Conservation (phyloP, 2,888 invertebrate species). For the Cheilosia vernalis region DNA sequence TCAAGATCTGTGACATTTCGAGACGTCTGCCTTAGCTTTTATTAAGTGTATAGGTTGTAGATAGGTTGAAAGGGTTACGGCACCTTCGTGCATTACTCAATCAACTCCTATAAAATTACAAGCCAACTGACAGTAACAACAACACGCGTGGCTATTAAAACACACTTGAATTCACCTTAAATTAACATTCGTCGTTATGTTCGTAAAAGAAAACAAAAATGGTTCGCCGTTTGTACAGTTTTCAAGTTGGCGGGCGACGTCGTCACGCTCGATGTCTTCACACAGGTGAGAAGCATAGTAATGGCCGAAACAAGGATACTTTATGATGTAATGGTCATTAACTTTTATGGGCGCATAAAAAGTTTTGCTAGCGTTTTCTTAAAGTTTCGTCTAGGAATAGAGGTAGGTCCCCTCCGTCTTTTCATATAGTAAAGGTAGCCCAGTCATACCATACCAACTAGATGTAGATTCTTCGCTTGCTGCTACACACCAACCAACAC, state of each 20-base stretch:
- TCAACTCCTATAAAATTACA: constrained; percentile 4
- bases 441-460: neutral
- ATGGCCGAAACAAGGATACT: constrained; percentile 56
- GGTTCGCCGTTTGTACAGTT: neutral
- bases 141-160: constrained; percentile 56
- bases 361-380: constrained; percentile 62
- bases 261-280: constrained; percentile 27
- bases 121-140: constrained; percentile 22
- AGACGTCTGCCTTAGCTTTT: no score
- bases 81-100: no score
- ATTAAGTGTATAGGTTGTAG: no score
- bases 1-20: no score
- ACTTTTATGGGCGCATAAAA: constrained; percentile 69
- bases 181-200: constrained; percentile 37
- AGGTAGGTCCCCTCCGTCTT: neutral
- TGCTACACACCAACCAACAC: constrained; percentile 2
- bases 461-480: constrained; percentile 21
- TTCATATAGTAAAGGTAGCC: neutral
- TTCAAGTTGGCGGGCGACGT: neutral
- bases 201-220: constrained; percentile 11
- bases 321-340: constrained; percentile 74
- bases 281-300: constrained; percentile 50
- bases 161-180: constrained; percentile 55
- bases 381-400: constrained; percentile 22
- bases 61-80: no score